Conservation (phyloP, 2,113 vertebrate species). For the Mastomys natalensis region DNA sequence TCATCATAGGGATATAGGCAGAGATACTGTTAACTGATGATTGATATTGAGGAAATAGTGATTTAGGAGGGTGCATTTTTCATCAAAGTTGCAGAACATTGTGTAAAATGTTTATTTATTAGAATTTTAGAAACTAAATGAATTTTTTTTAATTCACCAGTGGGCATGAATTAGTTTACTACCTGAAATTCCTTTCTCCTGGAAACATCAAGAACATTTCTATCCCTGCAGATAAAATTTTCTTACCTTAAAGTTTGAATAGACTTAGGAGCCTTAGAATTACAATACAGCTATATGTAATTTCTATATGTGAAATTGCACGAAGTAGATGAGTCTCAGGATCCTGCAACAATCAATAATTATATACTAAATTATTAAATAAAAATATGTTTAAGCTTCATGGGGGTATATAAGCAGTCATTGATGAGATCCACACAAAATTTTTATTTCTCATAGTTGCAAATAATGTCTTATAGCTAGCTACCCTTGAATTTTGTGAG, state of each 20-base stretch:
- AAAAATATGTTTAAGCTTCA: slow-evolving; percentile 14
- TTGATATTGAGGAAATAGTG: neutral
- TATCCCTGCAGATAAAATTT: neutral
- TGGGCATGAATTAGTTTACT: neutral
- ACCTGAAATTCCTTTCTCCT: neutral
- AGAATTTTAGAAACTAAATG: slow-evolving; percentile 41
- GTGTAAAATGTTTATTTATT: neutral
- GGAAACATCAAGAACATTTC: neutral
- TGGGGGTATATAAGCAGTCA: neutral
- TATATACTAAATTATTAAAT: slow-evolving; percentile 38
- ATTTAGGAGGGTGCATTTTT: neutral
- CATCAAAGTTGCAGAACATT: neutral
- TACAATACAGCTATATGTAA: neutral
- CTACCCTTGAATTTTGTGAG: slow-evolving; percentile 49
- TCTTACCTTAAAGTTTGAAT: slow-evolving; percentile 29
- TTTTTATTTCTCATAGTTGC: slow-evolving; percentile 41
- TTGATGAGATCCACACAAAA: neutral
- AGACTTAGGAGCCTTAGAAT: slow-evolving; percentile 22
- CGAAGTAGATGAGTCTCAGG: neutral
- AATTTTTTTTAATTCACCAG: neutral
- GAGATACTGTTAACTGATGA: neutral
- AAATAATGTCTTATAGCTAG: slow-evolving; percentile 45
- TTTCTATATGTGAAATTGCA: neutral
- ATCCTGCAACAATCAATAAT: neutral
- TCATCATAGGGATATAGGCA: neutral